phyloP scores from a whole-genome alignment of 2,888 invertebrate species.

The Achlya flavicornis region DNA sequence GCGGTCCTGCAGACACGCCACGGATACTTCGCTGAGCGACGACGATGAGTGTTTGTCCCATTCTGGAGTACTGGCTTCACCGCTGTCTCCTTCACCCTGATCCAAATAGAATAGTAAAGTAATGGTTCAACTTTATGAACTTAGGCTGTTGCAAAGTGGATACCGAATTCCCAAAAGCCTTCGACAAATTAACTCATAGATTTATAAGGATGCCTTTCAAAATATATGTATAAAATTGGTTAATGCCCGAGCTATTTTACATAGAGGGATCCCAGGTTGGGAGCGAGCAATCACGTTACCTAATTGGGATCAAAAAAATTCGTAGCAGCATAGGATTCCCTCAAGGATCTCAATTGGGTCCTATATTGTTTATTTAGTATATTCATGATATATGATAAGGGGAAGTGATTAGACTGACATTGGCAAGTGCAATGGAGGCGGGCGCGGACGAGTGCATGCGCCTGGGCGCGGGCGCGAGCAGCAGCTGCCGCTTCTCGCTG shows the following conservation, averaged over 20 bases:
- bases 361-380: neutral
- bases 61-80: slow-evolving; percentile 90
- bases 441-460: slow-evolving; percentile 91
- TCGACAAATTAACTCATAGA: too few relatives aligned
- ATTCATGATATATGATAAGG: neutral
- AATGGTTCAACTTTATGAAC: neutral
- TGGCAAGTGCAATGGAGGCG: slow-evolving; percentile 88
- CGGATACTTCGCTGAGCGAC: slow-evolving; percentile 93
- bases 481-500: slow-evolving; percentile 91
- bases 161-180: neutral
- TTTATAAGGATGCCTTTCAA: too few relatives aligned
- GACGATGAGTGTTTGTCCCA: slow-evolving; percentile 97
- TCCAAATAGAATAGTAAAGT: slow-evolving; percentile 12
- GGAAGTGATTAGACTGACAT: slow-evolving; percentile 48
- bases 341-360: neutral
- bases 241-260: too few relatives aligned
- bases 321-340: neutral
- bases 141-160: neutral
- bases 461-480: slow-evolving; percentile 85
- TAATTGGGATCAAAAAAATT: neutral
- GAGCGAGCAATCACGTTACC: neutral
- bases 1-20: slow-evolving; percentile 96
- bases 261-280: neutral
- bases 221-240: too few relatives aligned
- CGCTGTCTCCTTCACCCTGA: slow-evolving; percentile 83